A percentile compares a stretch with the other conserved stretches of the same genome.
phyloP scores from a whole-genome alignment of 2,797 vertebrate species.

The Parotocinclus haroldoi region DNA sequence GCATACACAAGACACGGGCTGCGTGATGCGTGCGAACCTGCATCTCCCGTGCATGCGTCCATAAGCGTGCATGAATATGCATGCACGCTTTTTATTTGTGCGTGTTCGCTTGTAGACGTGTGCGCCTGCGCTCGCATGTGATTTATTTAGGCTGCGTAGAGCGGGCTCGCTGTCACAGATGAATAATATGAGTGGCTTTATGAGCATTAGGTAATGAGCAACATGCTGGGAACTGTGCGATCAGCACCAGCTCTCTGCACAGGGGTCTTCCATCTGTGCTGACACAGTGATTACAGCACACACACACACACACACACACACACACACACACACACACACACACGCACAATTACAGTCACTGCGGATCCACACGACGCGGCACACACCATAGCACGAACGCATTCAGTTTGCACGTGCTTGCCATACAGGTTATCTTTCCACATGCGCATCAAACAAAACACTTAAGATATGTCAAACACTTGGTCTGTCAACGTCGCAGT shows the following conservation, averaged over 20 bases:
- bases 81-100: conserved; percentile 4
- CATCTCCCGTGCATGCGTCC: conserved; percentile 18
- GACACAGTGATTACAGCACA: conserved; percentile 52
- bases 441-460: no score
- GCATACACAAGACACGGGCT: background rate
- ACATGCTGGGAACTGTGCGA: conserved; percentile 66
- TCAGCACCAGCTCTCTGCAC: conserved; percentile 50
- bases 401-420: no score
- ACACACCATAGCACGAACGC: background rate
- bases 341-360: conserved; percentile 26
- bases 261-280: conserved; percentile 62
- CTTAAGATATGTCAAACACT: no score
- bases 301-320: conserved; percentile 40
- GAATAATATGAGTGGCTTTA: conserved; percentile 71
- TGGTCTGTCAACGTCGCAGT: no score
- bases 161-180: conserved; percentile 67
- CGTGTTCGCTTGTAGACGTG: conserved; percentile 32
- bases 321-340: conserved; percentile 23
- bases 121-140: conserved; percentile 45
- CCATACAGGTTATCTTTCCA: no score
- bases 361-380: background rate
- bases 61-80: conserved; percentile 5
- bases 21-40: no score
- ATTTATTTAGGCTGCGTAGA: conserved; percentile 61
- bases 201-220: conserved; percentile 74